A percentile compares a stretch with the other conserved stretches of the same genome.
Conservation (phyloP, 2,797 vertebrate genomes). For the Phaenicophaeus curvirostris region DNA sequence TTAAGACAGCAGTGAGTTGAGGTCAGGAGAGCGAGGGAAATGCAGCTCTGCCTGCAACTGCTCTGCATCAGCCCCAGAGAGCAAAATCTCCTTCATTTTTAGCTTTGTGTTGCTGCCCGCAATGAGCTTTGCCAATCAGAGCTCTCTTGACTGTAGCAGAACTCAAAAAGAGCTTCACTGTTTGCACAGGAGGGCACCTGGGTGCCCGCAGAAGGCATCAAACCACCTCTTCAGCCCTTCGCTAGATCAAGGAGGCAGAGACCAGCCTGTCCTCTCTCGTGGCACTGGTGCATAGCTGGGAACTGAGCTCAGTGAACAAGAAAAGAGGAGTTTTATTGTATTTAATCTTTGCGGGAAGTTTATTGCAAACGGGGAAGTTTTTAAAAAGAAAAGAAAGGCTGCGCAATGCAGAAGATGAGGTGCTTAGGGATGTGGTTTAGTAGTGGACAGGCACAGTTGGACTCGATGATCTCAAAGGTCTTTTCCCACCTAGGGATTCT, state of each 20-base stretch:
- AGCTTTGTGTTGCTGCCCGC: not conserved
- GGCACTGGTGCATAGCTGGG: fast-evolving
- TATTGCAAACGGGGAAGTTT: not conserved
- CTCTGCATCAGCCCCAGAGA: not conserved
- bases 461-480: no score
- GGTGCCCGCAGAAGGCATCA: not conserved
- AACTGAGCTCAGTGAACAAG: not conserved
- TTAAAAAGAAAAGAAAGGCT: not conserved
- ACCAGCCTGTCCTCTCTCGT: not conserved
- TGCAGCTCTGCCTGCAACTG: not conserved
- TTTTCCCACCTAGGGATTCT: no score
- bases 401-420: no score
- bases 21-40: not conserved
- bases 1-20: not conserved
- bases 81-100: not conserved
- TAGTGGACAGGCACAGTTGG: no score
- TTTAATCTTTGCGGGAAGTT: not conserved
- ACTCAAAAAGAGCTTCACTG: not conserved
- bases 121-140: not conserved
- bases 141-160: not conserved
- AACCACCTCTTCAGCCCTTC: not conserved
- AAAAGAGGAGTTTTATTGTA: not conserved
- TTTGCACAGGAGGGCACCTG: not conserved
- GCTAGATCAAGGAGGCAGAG: not conserved
- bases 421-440: no score